Evolutionary conservation across 23 tunicate species (phyloP), one percentile per base, ranked within the genome.

Genomic region (Ascidia mentula): DNA sequence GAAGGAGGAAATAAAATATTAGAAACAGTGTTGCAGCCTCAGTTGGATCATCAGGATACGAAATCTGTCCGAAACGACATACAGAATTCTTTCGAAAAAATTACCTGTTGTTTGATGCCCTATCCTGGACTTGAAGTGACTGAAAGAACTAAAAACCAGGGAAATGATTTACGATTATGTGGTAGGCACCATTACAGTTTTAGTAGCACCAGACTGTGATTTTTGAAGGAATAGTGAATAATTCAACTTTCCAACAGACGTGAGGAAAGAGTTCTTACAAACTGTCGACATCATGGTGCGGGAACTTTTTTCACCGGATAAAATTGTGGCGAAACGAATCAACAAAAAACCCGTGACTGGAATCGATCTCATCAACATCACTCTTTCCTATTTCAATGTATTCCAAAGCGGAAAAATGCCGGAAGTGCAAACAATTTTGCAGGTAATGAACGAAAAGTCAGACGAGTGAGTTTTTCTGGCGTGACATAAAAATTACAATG

Each of bases 91-190:
- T 82, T 82, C 70, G 46, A 75, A 82, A 59, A 76, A 31, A 33
- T 82, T 26, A 46, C 80, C 18, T 82, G 87, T 39, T 82, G 74
- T 34, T 37, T 82, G 37, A 82, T 82, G 87, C 87, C 87, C 53
- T 69, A 74, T 46, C 87, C 87, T 34, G 87, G 87, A 46, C 12
- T 45, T 28, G 59, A 75, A 42, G 80, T 82, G 6, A 80, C 80
- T 8, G 74, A 40, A 20, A 74, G 74, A 34, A 45, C 73, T 0
- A 34, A 35, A 74, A 42, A 36, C 70, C 72, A 45, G 53, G 87
- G 73, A 37, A 3, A 53, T 53, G n/a, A n/a, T n/a, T n/a, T n/a
- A n/a, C n/a, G n/a, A n/a, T n/a, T n/a, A n/a, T n/a, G n/a, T n/a
- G n/a, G n/a, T n/a, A n/a, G n/a, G n/a, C n/a, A n/a, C n/a, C n/a